A percentile compares a stretch with the other conserved stretches of the same genome.
Evolutionary conservation across 2,113 vertebrate genomes (phyloP).

Genomic region (Gulo gulo): DNA sequence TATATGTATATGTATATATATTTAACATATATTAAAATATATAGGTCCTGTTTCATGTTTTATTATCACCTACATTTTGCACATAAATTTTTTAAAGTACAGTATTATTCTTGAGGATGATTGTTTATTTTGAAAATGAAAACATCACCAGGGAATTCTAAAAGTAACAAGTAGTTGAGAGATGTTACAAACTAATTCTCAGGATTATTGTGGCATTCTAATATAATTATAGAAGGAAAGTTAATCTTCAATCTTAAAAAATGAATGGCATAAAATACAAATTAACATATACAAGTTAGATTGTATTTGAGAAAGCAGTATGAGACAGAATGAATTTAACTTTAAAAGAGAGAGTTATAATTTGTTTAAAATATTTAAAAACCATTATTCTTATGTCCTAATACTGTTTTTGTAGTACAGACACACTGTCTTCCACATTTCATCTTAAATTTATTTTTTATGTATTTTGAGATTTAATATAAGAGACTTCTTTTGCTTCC

Average conservation of each 20-base stretch:
- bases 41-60: background rate
- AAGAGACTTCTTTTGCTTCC: background rate
- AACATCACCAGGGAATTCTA: background rate
- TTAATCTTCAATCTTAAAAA: slow-evolving; percentile 13
- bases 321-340: background rate
- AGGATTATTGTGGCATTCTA: background rate
- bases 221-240: background rate
- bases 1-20: too few relatives aligned
- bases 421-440: background rate
- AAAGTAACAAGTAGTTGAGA: slow-evolving; percentile 23
- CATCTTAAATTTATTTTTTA: background rate
- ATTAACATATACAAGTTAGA: background rate
- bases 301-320: background rate
- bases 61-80: background rate
- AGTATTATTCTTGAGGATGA: background rate
- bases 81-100: background rate
- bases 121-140: slow-evolving; percentile 44
- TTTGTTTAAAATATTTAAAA: slow-evolving; percentile 44
- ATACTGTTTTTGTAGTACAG: background rate
- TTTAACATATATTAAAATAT: background rate
- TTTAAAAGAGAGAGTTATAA: background rate
- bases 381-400: background rate
- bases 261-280: background rate
- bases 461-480: background rate
- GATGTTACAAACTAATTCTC: background rate